Percentiles rank a stretch among this genome's conserved stretches.
Conservation (phyloP, 2,113 vertebrate genomes). For the Furnarius figulus region DNA sequence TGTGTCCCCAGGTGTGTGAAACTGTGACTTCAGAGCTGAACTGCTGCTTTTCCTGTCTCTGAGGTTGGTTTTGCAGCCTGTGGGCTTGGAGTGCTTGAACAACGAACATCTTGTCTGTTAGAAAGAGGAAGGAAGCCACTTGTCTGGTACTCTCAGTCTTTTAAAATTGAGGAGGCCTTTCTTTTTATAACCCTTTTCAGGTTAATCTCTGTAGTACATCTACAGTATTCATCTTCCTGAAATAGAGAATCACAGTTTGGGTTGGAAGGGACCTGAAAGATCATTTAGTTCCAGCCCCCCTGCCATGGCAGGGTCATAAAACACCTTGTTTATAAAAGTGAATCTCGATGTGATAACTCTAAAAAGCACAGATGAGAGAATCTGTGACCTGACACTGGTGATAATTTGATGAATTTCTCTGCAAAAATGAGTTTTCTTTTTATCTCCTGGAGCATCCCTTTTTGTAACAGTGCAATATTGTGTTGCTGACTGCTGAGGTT, state of each 20-base stretch:
- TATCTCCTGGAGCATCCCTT: neutral
- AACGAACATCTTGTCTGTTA: constrained; percentile 7
- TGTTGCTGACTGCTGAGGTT: neutral
- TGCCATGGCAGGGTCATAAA: neutral
- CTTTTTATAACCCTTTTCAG: neutral
- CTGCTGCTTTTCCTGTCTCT: neutral
- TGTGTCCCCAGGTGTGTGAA: neutral
- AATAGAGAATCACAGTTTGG: neutral
- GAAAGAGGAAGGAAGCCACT: constrained; percentile 48
- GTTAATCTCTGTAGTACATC: neutral
- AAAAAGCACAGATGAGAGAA: neutral
- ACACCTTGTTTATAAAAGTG: neutral
- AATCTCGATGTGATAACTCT: neutral
- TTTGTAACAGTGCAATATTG: neutral
- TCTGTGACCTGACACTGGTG: neutral
- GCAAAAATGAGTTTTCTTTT: neutral
- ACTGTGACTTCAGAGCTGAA: neutral
- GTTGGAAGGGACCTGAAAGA: neutral
- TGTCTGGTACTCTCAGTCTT: constrained; percentile 21
- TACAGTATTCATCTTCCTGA: neutral
- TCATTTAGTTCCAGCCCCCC: neutral
- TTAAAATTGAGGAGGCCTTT: neutral
- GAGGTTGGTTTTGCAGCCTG: neutral
- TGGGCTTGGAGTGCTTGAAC: neutral
- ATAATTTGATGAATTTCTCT: neutral